A percentile compares a stretch with the other conserved stretches of the same genome.
Evolutionary conservation across 2,797 vertebrate species (phyloP).

Genomic region (Paratrypauchen microcephalus): DNA sequence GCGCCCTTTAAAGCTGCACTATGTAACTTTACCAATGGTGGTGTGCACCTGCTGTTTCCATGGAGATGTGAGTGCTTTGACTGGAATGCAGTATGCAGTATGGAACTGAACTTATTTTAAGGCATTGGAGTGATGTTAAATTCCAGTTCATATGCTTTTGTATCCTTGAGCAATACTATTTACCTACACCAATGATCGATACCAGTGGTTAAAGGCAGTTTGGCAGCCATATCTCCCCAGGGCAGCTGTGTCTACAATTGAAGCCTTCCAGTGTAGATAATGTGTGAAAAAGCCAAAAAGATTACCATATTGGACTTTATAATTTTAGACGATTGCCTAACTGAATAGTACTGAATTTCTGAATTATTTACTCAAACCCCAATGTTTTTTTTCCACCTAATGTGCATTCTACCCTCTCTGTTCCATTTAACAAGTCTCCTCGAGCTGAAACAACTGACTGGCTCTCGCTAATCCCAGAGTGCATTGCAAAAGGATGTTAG

Average conservation of each 20-base stretch:
- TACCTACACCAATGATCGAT: no score
- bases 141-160: no score
- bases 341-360: not conserved
- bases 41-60: no score
- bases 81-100: no score
- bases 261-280: not conserved
- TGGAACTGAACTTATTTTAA: no score
- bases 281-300: not conserved
- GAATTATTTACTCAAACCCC: not conserved
- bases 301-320: not conserved
- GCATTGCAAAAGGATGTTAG: slow-evolving; percentile 57
- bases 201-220: no score
- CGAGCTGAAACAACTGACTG: slow-evolving; percentile 21
- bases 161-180: no score
- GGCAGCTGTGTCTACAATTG: not conserved
- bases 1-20: no score
- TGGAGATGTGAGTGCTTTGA: no score
- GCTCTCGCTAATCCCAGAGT: slow-evolving; percentile 50
- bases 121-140: no score
- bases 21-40: no score
- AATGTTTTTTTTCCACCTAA: not conserved
- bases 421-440: slow-evolving; percentile 22
- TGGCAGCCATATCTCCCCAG: no score
- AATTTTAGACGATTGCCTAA: not conserved
- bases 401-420: not conserved